Evolutionary conservation across 2,888 invertebrate genomes (phyloP).

Genomic region (Chrysomela aeneicollis): DNA sequence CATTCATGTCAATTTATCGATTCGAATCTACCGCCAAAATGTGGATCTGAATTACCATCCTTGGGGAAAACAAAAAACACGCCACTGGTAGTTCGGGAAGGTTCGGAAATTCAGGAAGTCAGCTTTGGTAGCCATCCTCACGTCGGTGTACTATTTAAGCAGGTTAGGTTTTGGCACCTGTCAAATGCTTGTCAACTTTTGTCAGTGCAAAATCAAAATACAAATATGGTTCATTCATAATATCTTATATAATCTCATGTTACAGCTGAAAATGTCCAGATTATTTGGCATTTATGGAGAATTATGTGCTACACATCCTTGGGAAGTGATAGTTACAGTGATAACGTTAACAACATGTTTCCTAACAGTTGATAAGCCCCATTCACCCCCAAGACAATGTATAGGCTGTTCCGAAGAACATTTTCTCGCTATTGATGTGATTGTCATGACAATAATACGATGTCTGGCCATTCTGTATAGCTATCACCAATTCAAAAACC

Average conservation of each 20-base stretch:
- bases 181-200: no score
- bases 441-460: conserved; percentile 89
- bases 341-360: conserved; percentile 81
- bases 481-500: conserved; percentile 89
- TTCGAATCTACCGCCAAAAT: no score
- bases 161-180: no score
- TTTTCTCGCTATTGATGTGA: conserved; percentile 80
- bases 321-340: conserved; percentile 91
- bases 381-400: conserved; percentile 48
- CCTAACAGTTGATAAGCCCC: conserved; percentile 71
- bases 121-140: no score
- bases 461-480: conserved; percentile 90
- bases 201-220: no score
- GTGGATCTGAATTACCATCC: no score
- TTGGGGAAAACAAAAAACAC: no score
- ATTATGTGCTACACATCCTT: conserved; percentile 90
- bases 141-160: no score
- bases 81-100: no score
- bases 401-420: conserved; percentile 65
- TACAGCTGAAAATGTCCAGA: conserved; percentile 57
- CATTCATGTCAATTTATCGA: no score
- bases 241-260: neutral
- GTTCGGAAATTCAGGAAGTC: no score
- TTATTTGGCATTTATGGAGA: conserved; percentile 84
- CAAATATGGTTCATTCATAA: no score